phyloP scores from a whole-genome alignment of 37 sponge, comb jelly and placozoan species.

The Axinella damicornis region DNA sequence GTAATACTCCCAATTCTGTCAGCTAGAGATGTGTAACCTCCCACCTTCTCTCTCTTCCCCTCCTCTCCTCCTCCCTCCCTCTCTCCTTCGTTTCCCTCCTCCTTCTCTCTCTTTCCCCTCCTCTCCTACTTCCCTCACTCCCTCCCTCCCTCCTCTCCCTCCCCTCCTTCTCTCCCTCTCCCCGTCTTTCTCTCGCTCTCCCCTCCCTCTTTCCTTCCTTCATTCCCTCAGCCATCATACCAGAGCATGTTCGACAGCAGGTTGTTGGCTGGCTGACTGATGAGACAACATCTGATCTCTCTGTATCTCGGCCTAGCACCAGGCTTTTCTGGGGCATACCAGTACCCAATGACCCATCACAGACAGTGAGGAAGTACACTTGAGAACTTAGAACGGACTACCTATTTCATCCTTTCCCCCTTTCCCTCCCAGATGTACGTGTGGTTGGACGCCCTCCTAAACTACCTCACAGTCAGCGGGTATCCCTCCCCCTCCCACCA shows the following conservation, averaged over 20 bases:
- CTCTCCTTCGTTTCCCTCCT: no score
- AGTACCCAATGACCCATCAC: constrained; percentile 75
- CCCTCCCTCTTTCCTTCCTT: not conserved
- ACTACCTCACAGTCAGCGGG: constrained; percentile 91
- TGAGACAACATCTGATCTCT: constrained; percentile 59
- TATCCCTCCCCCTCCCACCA: constrained; percentile 48
- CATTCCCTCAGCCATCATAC: constrained; percentile 67
- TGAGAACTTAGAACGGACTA: no score
- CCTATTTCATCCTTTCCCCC: no score
- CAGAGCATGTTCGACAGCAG: constrained; percentile 39
- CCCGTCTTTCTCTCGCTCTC: no score
- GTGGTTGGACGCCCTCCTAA: constrained; percentile 92
- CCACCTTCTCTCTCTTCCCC: no score
- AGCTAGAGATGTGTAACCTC: not conserved
- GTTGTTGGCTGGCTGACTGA: constrained; percentile 54
- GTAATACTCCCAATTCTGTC: not conserved
- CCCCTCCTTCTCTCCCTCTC: not conserved
- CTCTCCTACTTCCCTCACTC: not conserved
- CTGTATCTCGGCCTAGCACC: constrained; percentile 78
- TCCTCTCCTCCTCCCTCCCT: no score
- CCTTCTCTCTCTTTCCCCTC: not conserved
- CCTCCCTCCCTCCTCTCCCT: not conserved
- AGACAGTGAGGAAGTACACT: constrained; percentile 59
- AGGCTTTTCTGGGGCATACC: constrained; percentile 84
- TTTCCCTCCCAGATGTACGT: constrained; percentile 74